phyloP scores from a whole-genome alignment of 2,888 invertebrate species.

The Bombyx huttoni region DNA sequence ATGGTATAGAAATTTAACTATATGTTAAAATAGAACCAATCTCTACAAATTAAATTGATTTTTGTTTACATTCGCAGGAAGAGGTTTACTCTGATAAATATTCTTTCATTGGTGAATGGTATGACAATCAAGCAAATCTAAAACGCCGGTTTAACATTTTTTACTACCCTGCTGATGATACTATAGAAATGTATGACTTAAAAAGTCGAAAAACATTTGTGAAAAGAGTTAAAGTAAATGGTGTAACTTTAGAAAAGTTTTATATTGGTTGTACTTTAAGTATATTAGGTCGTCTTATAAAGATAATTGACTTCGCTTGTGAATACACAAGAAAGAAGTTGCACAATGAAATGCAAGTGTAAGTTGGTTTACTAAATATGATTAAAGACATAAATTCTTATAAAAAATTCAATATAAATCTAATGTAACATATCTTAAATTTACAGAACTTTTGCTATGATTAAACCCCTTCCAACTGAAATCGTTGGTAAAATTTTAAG shows the following conservation, averaged over 20 bases:
- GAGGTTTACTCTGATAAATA: slow-evolving; percentile 69
- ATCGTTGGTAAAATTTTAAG: slow-evolving; percentile 83
- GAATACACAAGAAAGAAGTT: slow-evolving; percentile 76
- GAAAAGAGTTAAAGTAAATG: slow-evolving; percentile 78
- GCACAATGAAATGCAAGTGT: slow-evolving; percentile 77
- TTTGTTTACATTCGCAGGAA: slow-evolving; percentile 25
- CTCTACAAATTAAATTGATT: no score
- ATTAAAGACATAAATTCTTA: no score
- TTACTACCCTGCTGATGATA: slow-evolving; percentile 82
- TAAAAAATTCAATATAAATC: background rate
- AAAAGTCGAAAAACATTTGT: slow-evolving; percentile 77
- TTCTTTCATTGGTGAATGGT: slow-evolving; percentile 87
- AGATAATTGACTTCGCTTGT: slow-evolving; percentile 82
- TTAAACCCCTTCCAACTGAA: slow-evolving; percentile 81
- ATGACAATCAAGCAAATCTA: slow-evolving; percentile 83
- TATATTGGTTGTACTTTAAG: slow-evolving; percentile 81
- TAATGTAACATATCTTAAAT: background rate
- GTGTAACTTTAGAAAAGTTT: slow-evolving; percentile 76
- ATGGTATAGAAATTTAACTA: no score
- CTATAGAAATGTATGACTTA: slow-evolving; percentile 84
- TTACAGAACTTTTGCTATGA: slow-evolving; percentile 81
- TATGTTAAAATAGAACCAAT: no score
- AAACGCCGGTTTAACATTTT: slow-evolving; percentile 82
- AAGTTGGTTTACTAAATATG: slow-evolving; percentile 15
- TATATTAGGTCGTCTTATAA: slow-evolving; percentile 81